Percentiles rank a stretch among this genome's conserved stretches.
phyloP scores from a whole-genome alignment of 2,113 vertebrate genomes.

The Benthochromis sp. region DNA sequence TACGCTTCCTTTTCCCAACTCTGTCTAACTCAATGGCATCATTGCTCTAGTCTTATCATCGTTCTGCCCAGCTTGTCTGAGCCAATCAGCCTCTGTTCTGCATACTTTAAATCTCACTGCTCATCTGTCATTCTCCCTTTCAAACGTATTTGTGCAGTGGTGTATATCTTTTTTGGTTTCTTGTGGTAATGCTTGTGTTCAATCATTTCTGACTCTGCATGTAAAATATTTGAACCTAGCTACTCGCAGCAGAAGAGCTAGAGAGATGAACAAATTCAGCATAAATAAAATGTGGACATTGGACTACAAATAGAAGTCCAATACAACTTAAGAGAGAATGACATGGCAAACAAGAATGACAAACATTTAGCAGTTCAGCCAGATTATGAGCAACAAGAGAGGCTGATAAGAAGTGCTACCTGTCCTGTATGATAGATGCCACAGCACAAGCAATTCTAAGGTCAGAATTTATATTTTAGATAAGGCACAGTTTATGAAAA shows the following conservation, averaged over 20 bases:
- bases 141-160: not conserved
- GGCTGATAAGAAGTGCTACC: not conserved
- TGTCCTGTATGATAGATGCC: not conserved
- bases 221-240: not conserved
- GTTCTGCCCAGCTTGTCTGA: not conserved
- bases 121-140: not conserved
- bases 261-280: not conserved
- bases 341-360: not conserved
- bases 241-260: not conserved
- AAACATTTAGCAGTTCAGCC: not conserved
- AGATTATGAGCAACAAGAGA: not conserved
- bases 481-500: not conserved
- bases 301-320: not conserved
- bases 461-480: not conserved
- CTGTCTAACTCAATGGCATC: not conserved
- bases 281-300: not conserved
- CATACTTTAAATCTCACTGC: not conserved
- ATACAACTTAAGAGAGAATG: not conserved
- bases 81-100: not conserved
- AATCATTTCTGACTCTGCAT: not conserved
- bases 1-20: not conserved
- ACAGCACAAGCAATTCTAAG: not conserved
- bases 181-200: not conserved
- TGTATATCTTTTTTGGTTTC: not conserved
- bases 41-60: not conserved